phyloP scores from a whole-genome alignment of 2,888 invertebrate species.

The Agrochola lychnidis region DNA sequence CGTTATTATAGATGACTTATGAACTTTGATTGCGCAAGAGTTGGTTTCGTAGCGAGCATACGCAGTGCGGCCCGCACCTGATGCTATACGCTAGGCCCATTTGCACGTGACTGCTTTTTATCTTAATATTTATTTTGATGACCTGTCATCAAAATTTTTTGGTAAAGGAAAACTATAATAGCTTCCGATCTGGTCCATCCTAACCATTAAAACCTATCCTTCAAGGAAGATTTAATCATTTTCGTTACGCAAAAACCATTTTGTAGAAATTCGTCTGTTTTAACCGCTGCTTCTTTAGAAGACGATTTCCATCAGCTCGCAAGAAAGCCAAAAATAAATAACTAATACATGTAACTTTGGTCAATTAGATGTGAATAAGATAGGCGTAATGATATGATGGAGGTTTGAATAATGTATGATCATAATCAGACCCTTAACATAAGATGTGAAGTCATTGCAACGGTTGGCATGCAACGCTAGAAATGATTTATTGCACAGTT shows the following conservation, averaged over 20 bases:
- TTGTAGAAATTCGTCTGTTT: background rate
- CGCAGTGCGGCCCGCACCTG: slow-evolving; percentile 11
- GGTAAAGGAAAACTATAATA: background rate
- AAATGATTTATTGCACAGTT: slow-evolving; percentile 27
- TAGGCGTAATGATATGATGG: background rate
- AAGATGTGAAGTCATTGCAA: slow-evolving; percentile 4
- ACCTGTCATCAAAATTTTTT: background rate
- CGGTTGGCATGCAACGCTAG: background rate
- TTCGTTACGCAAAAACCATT: background rate
- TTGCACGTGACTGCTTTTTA: background rate
- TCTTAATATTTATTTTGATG: background rate
- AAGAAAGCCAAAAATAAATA: background rate
- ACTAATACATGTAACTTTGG: background rate
- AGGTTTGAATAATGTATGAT: background rate
- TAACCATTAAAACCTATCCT: background rate
- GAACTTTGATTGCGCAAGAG: slow-evolving; percentile 55
- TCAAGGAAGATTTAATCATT: background rate
- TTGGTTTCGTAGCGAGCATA: slow-evolving; percentile 3
- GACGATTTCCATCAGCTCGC: background rate
- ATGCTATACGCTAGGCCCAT: background rate
- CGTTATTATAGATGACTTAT: slow-evolving; percentile 48
- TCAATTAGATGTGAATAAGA: background rate
- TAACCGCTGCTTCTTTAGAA: too few relatives aligned
- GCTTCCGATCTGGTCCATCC: too few relatives aligned
- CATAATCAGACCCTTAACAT: background rate